phyloP scores from a whole-genome alignment of 2,797 vertebrate genomes.

The Allobates femoralis region DNA sequence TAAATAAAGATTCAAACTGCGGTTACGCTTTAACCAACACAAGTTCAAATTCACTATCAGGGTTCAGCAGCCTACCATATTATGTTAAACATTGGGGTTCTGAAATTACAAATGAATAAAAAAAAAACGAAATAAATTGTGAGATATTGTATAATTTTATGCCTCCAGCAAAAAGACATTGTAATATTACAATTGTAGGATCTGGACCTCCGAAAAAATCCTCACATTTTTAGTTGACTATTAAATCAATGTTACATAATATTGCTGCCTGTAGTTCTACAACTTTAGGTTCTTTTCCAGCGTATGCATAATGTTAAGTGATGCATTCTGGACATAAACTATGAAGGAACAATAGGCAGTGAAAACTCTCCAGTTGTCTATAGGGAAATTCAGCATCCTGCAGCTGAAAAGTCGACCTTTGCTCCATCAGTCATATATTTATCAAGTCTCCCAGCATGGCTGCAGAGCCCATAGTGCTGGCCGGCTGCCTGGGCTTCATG shows the following conservation, averaged over 20 bases:
- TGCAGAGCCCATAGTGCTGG: conserved; percentile 3
- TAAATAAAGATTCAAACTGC: too few relatives aligned
- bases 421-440: conserved; percentile 18
- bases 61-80: too few relatives aligned
- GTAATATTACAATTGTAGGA: too few relatives aligned
- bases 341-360: neutral
- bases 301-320: neutral
- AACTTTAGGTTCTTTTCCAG: neutral
- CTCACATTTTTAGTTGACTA: neutral
- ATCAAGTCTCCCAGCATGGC: conserved; percentile 35
- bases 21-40: too few relatives aligned
- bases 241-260: neutral
- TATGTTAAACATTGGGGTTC: too few relatives aligned
- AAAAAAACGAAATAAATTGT: too few relatives aligned
- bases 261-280: neutral
- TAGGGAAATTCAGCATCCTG: conserved; percentile 23
- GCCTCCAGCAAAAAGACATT: too few relatives aligned
- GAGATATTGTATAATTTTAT: too few relatives aligned
- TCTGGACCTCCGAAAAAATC: neutral
- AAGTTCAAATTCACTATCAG: too few relatives aligned
- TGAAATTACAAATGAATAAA: too few relatives aligned
- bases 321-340: neutral
- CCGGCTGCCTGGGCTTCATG: conserved; percentile 13
- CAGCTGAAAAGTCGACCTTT: neutral
- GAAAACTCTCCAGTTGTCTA: neutral